Percentiles rank a stretch among this genome's conserved stretches.
Evolutionary conservation across 2,797 vertebrate genomes (phyloP).

Genomic region (Coranthus polyacanthus): DNA sequence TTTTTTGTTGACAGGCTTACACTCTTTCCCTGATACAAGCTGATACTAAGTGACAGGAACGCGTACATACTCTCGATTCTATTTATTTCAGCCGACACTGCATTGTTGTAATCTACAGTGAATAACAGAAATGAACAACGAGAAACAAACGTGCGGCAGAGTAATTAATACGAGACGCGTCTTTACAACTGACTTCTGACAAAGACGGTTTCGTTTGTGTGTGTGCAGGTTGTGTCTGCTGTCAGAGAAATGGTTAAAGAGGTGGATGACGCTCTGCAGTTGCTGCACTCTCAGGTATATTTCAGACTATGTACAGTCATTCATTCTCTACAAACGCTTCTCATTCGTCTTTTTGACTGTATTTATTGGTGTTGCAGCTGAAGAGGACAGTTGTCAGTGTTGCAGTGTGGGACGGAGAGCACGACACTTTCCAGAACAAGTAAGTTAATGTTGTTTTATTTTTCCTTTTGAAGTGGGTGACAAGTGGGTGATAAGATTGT

Average conservation of each 20-base stretch:
- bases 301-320: neutral
- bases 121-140: too few species aligned
- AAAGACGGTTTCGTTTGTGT: too few species aligned
- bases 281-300: slow-evolving; percentile 74
- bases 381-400: slow-evolving; percentile 75
- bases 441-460: slow-evolving; percentile 24
- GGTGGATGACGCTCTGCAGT: slow-evolving; percentile 69
- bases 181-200: too few species aligned
- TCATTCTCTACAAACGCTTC: neutral
- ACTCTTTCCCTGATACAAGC: neutral
- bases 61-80: neutral
- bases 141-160: too few species aligned
- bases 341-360: slow-evolving; percentile 3
- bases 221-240: slow-evolving; percentile 51
- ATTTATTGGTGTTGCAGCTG: slow-evolving; percentile 56
- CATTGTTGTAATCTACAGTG: neutral
- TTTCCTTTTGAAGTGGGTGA: too few species aligned
- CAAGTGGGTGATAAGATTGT: too few species aligned
- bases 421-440: slow-evolving; percentile 33
- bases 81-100: neutral
- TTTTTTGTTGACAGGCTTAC: slow-evolving; percentile 1
- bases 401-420: slow-evolving; percentile 76
- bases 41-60: neutral
- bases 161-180: too few species aligned
- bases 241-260: slow-evolving; percentile 51